A percentile compares a stretch with the other conserved stretches of the same genome.
These are phyloP conservation scores for Meles meles DNA, from an alignment of 2,113 vertebrate species.

Conservation along the genomic window DNA sequence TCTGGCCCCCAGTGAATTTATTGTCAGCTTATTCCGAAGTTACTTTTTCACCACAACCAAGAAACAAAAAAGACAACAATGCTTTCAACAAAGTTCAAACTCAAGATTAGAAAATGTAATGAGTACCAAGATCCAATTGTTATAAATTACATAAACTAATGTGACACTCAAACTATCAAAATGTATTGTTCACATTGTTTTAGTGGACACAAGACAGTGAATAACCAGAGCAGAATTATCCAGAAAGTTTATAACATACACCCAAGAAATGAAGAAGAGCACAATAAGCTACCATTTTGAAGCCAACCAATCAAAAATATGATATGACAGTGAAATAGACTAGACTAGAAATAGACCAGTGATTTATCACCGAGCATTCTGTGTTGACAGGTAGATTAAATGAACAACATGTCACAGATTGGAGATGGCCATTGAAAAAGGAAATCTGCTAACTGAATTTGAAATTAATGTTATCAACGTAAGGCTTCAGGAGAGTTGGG, in stretches of 20 bases:
- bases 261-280: neutral
- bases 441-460: slow-evolving; percentile 39
- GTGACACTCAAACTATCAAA: neutral
- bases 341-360: neutral
- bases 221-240: neutral
- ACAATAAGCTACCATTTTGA: neutral
- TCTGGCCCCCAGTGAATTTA: neutral
- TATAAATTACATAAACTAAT: neutral
- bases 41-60: neutral
- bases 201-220: neutral
- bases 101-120: neutral
- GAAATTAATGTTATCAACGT: slow-evolving; percentile 46
- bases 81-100: neutral
- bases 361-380: slow-evolving; percentile 52
- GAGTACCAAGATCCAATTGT: neutral
- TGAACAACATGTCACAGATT: slow-evolving; percentile 38
- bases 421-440: neutral
- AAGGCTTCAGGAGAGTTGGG: neutral
- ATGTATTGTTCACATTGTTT: neutral
- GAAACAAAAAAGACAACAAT: neutral
- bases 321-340: neutral
- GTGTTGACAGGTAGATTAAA: slow-evolving; percentile 47
- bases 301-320: neutral
- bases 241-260: neutral
- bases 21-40: neutral